These are phyloP conservation scores for Discoglossus pictus DNA, from an alignment of 2,797 vertebrate genomes.

Conservation along the genomic window DNA sequence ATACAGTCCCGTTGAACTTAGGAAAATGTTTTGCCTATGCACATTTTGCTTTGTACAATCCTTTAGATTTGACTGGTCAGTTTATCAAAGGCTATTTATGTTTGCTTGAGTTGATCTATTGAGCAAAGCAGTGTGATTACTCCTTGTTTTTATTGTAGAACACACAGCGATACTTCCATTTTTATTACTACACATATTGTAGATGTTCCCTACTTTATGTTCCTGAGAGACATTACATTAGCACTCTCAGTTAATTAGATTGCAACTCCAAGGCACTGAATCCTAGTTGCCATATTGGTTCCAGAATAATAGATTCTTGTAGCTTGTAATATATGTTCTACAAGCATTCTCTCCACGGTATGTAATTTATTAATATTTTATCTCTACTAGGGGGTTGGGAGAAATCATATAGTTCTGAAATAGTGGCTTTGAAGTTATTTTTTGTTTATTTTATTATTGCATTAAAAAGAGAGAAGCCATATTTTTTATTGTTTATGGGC, in stretches of 20 bases:
- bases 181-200: conserved; percentile 31
- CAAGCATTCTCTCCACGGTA: too few species aligned
- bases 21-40: conserved; percentile 11
- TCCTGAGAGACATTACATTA: conserved; percentile 20
- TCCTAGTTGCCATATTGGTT: conserved; percentile 3
- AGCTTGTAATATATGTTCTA: background rate
- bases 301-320: background rate
- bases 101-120: conserved; percentile 19
- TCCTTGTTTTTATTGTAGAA: conserved; percentile 37
- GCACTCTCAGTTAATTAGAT: conserved; percentile 20
- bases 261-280: conserved; percentile 2
- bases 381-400: too few species aligned
- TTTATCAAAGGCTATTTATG: conserved; percentile 26
- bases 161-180: background rate
- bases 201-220: conserved; percentile 32
- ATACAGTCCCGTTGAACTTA: conserved; percentile 3
- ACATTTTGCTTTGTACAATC: conserved; percentile 11
- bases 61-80: conserved; percentile 14
- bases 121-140: conserved; percentile 20
- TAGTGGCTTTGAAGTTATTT: too few species aligned
- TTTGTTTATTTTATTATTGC: too few species aligned
- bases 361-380: too few species aligned
- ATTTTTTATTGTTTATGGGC: too few species aligned
- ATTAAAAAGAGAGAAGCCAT: too few species aligned
- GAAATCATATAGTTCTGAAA: too few species aligned